Evolutionary conservation across 2,888 invertebrate genomes (phyloP).

Genomic region (Microplitis deprimator): DNA sequence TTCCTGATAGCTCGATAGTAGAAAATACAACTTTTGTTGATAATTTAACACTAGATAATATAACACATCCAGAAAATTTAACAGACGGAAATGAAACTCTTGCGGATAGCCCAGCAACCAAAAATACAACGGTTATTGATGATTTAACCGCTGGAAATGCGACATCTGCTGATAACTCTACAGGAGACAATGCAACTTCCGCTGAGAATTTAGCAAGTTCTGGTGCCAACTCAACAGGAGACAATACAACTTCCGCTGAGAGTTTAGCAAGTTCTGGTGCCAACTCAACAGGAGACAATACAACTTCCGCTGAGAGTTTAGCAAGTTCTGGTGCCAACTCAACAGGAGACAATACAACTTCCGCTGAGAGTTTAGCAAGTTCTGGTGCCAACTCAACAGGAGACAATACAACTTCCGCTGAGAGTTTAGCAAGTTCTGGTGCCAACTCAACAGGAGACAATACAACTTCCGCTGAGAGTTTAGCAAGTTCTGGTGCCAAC

Average conservation of each 20-base stretch:
- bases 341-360: no score
- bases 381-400: no score
- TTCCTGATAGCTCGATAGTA: neutral
- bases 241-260: neutral
- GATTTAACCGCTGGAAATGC: neutral
- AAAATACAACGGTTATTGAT: neutral
- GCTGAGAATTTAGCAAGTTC: neutral
- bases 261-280: neutral
- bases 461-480: no score
- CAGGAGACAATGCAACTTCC: neutral
- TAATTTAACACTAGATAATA: neutral
- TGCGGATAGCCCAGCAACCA: neutral
- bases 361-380: no score
- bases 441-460: no score
- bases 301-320: neutral
- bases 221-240: no score
- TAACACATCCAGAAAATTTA: neutral
- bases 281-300: neutral
- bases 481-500: no score
- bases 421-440: no score
- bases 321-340: neutral
- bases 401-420: neutral
- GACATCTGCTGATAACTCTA: slow-evolving; percentile 5
- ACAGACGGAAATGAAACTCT: neutral
- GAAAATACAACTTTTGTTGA: neutral